Conservation (phyloP, 2,113 vertebrate genomes). For the Engraulis encrasicolus region DNA sequence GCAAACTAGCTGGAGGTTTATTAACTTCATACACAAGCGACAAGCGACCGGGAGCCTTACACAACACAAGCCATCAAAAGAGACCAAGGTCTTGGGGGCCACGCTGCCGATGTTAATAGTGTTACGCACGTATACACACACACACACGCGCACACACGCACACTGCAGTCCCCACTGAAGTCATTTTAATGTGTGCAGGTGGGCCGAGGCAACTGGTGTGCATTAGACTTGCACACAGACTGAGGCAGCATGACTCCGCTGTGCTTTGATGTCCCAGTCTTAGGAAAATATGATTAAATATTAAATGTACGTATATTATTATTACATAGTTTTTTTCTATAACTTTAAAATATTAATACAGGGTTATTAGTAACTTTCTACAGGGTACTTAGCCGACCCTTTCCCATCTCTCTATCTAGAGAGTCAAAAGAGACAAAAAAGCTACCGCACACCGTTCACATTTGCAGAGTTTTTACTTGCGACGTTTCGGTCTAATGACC, state of each 20-base stretch:
- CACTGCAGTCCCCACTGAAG: not conserved
- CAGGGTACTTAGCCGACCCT: too few relatives aligned
- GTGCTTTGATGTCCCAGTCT: not conserved
- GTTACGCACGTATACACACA: not conserved
- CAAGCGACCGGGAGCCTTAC: too few relatives aligned
- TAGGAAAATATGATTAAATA: too few relatives aligned
- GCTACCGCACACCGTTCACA: too few relatives aligned
- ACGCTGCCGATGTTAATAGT: not conserved
- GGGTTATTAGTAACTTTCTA: too few relatives aligned
- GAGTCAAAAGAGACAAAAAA: not conserved
- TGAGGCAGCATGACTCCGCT: not conserved
- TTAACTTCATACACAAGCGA: slow-evolving; percentile 2
- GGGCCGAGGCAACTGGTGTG: not conserved
- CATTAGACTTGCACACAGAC: not conserved
- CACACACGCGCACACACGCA: too few relatives aligned
- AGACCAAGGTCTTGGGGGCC: not conserved
- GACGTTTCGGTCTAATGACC: too few relatives aligned
- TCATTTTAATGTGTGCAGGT: not conserved
- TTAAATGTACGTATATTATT: too few relatives aligned
- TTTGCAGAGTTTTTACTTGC: too few relatives aligned
- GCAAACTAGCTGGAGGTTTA: not conserved
- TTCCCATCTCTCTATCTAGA: too few relatives aligned
- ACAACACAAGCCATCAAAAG: not conserved
- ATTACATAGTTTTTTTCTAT: too few relatives aligned
- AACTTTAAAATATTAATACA: too few relatives aligned